These are phyloP conservation scores for Mohoua ochrocephala DNA, from an alignment of 2,113 vertebrate genomes.

Conservation along the genomic window DNA sequence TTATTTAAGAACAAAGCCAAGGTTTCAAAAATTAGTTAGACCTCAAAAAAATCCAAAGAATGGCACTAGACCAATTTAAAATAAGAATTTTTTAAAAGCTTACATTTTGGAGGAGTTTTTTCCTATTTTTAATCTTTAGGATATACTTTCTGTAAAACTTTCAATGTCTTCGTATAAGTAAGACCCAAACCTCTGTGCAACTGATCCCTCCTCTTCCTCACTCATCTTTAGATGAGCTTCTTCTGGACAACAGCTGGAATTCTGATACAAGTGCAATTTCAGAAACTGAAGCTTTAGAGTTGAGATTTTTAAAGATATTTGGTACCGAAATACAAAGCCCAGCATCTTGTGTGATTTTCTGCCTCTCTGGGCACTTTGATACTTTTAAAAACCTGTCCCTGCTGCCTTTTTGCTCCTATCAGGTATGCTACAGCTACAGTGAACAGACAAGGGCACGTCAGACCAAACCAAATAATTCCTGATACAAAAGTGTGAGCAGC, in stretches of 20 bases:
- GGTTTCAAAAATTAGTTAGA: background rate
- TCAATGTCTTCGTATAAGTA: background rate
- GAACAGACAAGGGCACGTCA: background rate
- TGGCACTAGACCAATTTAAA: background rate
- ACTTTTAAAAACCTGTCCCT: background rate
- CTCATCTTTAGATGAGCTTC: background rate
- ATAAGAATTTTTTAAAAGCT: background rate
- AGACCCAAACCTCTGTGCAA: background rate
- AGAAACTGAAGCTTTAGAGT: background rate
- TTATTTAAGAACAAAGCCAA: background rate
- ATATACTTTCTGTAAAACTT: background rate
- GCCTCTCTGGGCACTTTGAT: background rate
- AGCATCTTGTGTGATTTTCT: background rate
- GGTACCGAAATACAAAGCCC: background rate
- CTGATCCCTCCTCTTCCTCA: background rate
- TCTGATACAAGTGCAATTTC: background rate
- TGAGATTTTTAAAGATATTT: background rate
- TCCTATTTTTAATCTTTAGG: background rate
- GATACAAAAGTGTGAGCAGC: background rate
- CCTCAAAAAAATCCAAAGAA: background rate
- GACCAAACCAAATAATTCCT: background rate
- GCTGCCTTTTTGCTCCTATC: background rate
- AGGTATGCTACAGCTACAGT: background rate
- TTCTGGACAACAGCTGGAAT: background rate
- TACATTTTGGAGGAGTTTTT: background rate